These are phyloP conservation scores for Sminthopsis crassicaudata DNA, from an alignment of 2,113 vertebrate species.

Conservation along the genomic window DNA sequence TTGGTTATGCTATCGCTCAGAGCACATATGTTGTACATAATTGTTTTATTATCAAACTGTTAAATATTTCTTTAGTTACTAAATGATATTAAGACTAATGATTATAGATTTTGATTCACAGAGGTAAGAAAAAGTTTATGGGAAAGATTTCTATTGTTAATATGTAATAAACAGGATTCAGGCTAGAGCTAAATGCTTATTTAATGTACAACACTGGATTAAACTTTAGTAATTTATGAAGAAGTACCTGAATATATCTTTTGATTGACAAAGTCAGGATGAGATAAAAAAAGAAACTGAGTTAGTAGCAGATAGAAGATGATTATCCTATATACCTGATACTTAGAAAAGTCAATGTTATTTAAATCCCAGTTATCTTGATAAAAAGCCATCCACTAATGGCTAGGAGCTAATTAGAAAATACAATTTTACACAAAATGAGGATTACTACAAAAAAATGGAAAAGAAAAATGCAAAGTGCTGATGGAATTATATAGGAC, in stretches of 20 bases:
- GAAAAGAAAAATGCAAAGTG: background rate
- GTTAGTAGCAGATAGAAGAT: background rate
- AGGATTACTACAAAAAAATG: background rate
- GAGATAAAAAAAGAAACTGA: background rate
- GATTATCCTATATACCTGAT: background rate
- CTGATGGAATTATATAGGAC: background rate
- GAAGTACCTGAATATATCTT: background rate
- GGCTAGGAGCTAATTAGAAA: background rate
- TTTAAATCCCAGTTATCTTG: background rate
- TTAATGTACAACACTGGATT: background rate
- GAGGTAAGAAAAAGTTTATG: background rate
- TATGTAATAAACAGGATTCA: background rate
- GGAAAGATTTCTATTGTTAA: background rate
- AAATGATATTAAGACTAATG: background rate
- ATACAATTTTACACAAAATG: background rate
- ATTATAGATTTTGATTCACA: background rate
- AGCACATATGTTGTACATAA: background rate
- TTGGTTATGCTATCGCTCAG: background rate
- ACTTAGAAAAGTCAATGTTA: background rate
- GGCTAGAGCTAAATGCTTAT: background rate
- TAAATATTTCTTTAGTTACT: background rate
- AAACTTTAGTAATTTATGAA: background rate
- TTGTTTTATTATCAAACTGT: background rate
- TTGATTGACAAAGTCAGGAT: background rate
- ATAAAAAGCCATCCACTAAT: background rate